These are phyloP conservation scores for Rhopalosiphum nymphaeae DNA, from an alignment of 2,888 invertebrate species.

Conservation along the genomic window DNA sequence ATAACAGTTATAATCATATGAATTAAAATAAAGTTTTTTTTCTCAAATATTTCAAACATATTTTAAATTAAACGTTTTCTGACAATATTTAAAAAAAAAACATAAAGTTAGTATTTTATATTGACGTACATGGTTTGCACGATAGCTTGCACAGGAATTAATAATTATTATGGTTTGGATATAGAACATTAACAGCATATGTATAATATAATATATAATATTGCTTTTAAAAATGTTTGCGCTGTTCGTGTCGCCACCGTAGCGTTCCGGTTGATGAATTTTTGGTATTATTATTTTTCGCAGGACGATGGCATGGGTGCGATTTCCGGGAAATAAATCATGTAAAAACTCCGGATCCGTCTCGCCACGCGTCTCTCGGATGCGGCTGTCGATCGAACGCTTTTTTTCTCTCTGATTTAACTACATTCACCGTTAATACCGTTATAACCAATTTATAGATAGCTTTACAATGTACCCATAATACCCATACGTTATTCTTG, in stretches of 20 bases:
- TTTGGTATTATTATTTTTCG: conserved; percentile 16
- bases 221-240: neutral
- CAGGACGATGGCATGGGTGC: conserved; percentile 5
- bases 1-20: too few species aligned
- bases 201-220: neutral
- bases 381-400: conserved; percentile 12
- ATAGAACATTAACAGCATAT: neutral
- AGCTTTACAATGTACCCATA: neutral
- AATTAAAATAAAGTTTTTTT: neutral
- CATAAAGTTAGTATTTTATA: neutral
- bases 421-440: neutral
- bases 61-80: neutral
- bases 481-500: neutral
- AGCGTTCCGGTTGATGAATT: conserved; percentile 43
- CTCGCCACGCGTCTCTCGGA: neutral
- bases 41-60: neutral
- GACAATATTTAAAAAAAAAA: neutral
- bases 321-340: conserved; percentile 48
- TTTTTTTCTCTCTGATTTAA: neutral
- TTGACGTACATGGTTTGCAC: neutral
- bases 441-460: neutral
- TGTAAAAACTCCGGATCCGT: conserved; percentile 24
- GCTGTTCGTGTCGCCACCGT: neutral
- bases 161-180: neutral
- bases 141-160: neutral